Evolutionary conservation across 2,888 invertebrate species (phyloP), one percentile per base, ranked within the genome.

Genomic region (Dorcus hopei): DNA sequence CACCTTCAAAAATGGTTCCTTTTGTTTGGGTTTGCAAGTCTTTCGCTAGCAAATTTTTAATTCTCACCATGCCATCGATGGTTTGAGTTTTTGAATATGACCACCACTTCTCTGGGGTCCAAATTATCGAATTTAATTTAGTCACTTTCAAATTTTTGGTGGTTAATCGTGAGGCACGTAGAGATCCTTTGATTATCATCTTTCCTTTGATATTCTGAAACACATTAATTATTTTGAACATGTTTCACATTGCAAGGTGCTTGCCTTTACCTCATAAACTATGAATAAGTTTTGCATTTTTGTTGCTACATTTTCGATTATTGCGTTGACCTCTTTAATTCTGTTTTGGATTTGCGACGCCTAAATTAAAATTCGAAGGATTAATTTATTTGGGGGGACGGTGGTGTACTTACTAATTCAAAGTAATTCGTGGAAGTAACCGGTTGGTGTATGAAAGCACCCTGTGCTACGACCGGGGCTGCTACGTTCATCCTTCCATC

Each of bases 71-170:
- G n/a, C 73, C 73, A 19, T 60, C 66, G 38, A 76, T 68, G 3
- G 60, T 70, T 67, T 76, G 75, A 8, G 64, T 58, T 63, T 67
- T 64, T 9, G 65, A 54, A 50, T 71, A 70, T 23, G 66, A 70
- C 52, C 75, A 63, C 73, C 73, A 74, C 11, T 66, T 57, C 33
- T 72, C 61, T 39, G 74, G 72, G 6, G 52, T 54, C 73, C 74
- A 75, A 48, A 55, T 48, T 41, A 61, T 58, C 9, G 60, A 58
- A 59, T 76, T 75, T 11, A 75, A 38, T 23, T 33, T 58, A 54
- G 70, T 59, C 9, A 73, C 23, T 7, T 62, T 42, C 7, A 75
- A 48, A 58, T 70, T 54, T 9, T 58, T 59, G 9, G 65, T 68
- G n/a, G 50, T 51, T 9, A 74, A 38, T 51, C 58, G 64, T 38